Evolutionary conservation across 2,797 vertebrate species (phyloP).

Genomic region (Chrosomus eos): DNA sequence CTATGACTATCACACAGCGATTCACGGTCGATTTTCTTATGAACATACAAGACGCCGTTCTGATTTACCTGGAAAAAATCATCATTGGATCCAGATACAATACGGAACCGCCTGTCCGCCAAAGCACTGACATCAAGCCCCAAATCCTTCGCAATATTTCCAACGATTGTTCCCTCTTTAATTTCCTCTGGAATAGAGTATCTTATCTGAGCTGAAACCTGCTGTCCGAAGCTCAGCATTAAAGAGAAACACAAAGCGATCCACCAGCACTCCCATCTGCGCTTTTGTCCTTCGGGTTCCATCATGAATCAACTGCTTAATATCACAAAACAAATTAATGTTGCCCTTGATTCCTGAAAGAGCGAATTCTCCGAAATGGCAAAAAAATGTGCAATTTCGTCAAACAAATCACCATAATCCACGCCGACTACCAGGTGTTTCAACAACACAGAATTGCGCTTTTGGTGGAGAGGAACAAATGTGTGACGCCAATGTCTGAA

Average conservation of each 20-base stretch:
- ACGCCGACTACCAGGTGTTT: neutral
- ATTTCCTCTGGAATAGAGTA: conserved; percentile 74
- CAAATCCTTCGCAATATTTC: conserved; percentile 79
- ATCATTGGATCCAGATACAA: conserved; percentile 73
- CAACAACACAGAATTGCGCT: neutral
- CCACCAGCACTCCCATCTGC: conserved; percentile 16
- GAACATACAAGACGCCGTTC: conserved; percentile 64
- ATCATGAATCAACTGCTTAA: conserved; percentile 3
- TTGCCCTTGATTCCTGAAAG: neutral
- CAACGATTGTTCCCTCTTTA: conserved; percentile 74
- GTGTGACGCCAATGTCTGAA: neutral
- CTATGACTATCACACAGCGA: conserved; percentile 65
- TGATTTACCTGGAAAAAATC: conserved; percentile 61
- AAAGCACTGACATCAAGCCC: conserved; percentile 71
- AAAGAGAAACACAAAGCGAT: neutral
- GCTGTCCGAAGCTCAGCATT: neutral
- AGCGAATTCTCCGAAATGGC: neutral
- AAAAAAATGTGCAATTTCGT: neutral
- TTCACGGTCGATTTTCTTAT: conserved; percentile 70
- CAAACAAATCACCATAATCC: neutral
- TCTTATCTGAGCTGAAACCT: conserved; percentile 65
- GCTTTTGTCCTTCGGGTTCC: conserved; percentile 42
- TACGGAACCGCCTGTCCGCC: conserved; percentile 70
- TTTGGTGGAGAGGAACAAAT: neutral
- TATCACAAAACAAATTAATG: neutral